A percentile compares a stretch with the other conserved stretches of the same genome.
phyloP scores from a whole-genome alignment of 2,113 vertebrate species.

The Arizona elegans region DNA sequence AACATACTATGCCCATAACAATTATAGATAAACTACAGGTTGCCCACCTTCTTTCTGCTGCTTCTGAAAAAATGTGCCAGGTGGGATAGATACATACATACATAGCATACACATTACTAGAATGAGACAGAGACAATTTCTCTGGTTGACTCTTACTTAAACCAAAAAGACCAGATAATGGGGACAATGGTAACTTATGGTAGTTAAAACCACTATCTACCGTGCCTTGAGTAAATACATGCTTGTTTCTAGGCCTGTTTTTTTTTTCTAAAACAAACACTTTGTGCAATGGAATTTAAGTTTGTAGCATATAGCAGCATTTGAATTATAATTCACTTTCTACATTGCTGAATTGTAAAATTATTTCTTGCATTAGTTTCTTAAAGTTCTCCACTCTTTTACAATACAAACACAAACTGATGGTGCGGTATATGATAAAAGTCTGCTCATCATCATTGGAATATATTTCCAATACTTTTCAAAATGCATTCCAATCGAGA shows the following conservation, averaged over 20 bases:
- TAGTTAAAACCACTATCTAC: conserved; percentile 29
- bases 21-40: conserved; percentile 4
- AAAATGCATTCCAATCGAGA: not conserved
- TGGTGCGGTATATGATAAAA: not conserved
- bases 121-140: not conserved
- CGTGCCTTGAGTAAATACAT: not conserved
- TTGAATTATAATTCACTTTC: not conserved
- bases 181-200: conserved; percentile 10
- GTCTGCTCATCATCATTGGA: not conserved
- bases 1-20: not conserved
- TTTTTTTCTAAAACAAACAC: not conserved
- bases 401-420: not conserved
- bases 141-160: not conserved
- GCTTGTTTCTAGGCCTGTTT: not conserved
- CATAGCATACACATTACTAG: not conserved
- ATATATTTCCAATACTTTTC: not conserved
- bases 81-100: not conserved
- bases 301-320: not conserved
- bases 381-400: not conserved
- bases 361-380: not conserved
- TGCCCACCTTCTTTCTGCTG: not conserved
- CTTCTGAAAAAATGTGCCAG: conserved; percentile 13
- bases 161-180: not conserved
- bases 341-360: not conserved
- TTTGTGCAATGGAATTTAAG: not conserved